phyloP scores from a whole-genome alignment of 2,113 vertebrate species.

The Aspidoscelis tigris region DNA sequence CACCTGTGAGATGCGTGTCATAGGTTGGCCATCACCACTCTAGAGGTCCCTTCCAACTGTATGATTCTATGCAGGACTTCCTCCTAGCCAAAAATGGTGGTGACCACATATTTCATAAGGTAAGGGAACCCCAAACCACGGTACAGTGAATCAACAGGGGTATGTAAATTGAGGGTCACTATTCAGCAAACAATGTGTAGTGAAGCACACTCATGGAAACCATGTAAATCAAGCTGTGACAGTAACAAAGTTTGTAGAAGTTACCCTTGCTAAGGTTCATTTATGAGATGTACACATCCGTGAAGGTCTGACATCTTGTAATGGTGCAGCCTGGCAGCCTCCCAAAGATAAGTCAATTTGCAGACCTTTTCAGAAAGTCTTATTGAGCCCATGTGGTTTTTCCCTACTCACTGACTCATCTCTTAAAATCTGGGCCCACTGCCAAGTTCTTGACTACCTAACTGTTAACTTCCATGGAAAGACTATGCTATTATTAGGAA shows the following conservation, averaged over 20 bases:
- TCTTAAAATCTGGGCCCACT: not conserved
- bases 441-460: slow-evolving; percentile 9
- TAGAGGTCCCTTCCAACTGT: too few relatives aligned
- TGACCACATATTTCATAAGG: too few relatives aligned
- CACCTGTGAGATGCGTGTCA: too few relatives aligned
- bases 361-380: slow-evolving; percentile 34
- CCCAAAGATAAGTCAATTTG: slow-evolving; percentile 29
- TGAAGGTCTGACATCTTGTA: slow-evolving; percentile 43
- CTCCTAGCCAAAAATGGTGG: too few relatives aligned
- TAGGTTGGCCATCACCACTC: too few relatives aligned
- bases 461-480: slow-evolving; percentile 33
- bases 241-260: slow-evolving; percentile 15
- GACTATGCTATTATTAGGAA: slow-evolving; percentile 39
- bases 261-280: accelerated
- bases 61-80: too few relatives aligned
- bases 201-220: too few relatives aligned
- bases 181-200: too few relatives aligned
- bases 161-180: too few relatives aligned
- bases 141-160: too few relatives aligned
- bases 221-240: not conserved
- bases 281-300: not conserved
- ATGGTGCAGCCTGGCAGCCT: slow-evolving; percentile 12
- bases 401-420: not conserved
- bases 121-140: too few relatives aligned
- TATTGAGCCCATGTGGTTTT: not conserved